Percentiles rank a stretch among this genome's conserved stretches.
Conservation (phyloP, 2,797 vertebrate species). For the Synanceia verrucosa region DNA sequence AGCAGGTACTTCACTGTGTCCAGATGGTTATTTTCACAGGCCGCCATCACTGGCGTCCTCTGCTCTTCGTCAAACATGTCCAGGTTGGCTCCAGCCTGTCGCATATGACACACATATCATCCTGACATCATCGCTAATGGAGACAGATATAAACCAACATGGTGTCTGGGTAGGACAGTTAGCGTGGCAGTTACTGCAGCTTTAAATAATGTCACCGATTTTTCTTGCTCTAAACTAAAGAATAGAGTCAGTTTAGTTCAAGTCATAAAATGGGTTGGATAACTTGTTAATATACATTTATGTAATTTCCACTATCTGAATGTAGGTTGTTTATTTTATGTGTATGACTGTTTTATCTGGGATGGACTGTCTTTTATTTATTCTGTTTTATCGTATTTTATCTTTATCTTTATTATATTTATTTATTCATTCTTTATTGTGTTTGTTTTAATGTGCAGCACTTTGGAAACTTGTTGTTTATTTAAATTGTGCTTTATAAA, state of each 20-base stretch:
- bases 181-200: neutral
- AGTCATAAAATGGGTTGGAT: neutral
- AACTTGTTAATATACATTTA: neutral
- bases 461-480: too few species aligned
- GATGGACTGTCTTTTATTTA: too few species aligned
- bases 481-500: too few species aligned
- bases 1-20: constrained; percentile 95
- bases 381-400: too few species aligned
- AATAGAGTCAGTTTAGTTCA: neutral
- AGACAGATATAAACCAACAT: neutral
- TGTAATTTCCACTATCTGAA: neutral
- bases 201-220: neutral
- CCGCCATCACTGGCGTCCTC: constrained; percentile 93
- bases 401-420: too few species aligned
- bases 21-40: constrained; percentile 93
- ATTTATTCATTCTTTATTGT: too few species aligned
- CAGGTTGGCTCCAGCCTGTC: constrained; percentile 93
- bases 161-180: neutral
- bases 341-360: too few species aligned
- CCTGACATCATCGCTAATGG: neutral
- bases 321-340: too few species aligned
- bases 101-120: neutral
- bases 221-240: neutral
- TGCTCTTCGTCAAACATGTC: constrained; percentile 94
- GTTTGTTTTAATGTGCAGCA: too few species aligned